Evolutionary conservation across 2,797 vertebrate species (phyloP), one percentile per base, ranked within the genome.

Genomic region (Pseudochaenichthys georgianus): DNA sequence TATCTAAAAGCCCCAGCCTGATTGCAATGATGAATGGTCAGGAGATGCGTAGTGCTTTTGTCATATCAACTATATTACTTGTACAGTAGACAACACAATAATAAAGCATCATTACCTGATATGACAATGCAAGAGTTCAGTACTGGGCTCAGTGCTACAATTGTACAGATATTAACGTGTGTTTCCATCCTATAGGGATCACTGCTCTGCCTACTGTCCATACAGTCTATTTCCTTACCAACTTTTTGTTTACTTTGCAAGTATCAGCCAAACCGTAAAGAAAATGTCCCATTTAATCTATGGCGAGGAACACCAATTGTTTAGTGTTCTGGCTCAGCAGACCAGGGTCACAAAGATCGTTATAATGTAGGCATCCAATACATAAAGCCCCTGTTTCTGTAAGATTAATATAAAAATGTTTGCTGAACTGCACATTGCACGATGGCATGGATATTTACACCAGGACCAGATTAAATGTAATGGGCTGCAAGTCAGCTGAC

Each of bases 401-500:
- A 75, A 74, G 68, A 86, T 86, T 75, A 75, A 86, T 73, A 61
- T 50, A 50, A 83, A 50, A 83, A 75, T 63, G 58, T 89, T 86
- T 89, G 70, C 79, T 82, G 81, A 81, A 73, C 63, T 73, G 75
- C 58, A 80, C 62, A 80, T 43, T 63, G 48, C 34, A 73, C 34
- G 64, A 77, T 73, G 31, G 38, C 21, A 47, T 60, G 42, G 62
- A 72, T 82, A 84, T 88, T 88, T 84, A 83, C 68, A 78, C 53
- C 57, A 66, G 34, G 57, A 77, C 62, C 80, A 72, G 74, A 85
- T 87, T 52, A 85, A 86, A 88, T 73, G 72, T 78, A 85, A 88
- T 83, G 45, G 51, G 79, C 59, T 80, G 55, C 76, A 88, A 64
- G 85, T 88, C 84, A 87, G 80, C 75, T 82, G 77, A 87, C 86